Evolutionary conservation across 1,140 invertebrate species (phyloP), one percentile per base, ranked within the genome.

Genomic region (Meteorus sp.): DNA sequence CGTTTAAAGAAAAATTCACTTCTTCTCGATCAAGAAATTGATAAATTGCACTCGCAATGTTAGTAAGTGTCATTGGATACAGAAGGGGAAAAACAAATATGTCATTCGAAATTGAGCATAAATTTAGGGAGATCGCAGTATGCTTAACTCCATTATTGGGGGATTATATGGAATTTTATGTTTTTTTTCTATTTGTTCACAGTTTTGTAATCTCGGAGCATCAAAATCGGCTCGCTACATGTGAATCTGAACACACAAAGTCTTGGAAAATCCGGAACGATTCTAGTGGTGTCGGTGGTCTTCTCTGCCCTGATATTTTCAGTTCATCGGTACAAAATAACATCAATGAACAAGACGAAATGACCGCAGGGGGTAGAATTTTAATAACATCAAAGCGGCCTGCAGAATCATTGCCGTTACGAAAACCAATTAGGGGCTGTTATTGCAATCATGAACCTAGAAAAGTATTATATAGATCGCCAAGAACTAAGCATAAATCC

Each of bases 391-490:
- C 72, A 5, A 73, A 74, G n/a, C 67, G 65, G 47, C 48, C 48
- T 45, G 53, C 27, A 0, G 50, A 64, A 19, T 44, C 56, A 27
- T 4, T 53, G 0, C 20, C 64, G 4, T 37, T 52, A 3, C 69
- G 70, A 22, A 72, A 67, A 27, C 68, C 71, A 4, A 65, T 73
- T 4, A 71, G 67, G 47, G 74, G 62, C 20, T 78, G 76, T 56
- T 77, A 78, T 25, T 78, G 76, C 47, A 56, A 68, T 55, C 11
- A 39, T 3, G 62, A 68, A 8, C 22, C 43, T 0, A 61, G 50
- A 20, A 70, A 68, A 39, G 13, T 53, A 4, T 63, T 67, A 9
- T 7, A 35, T 15, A 62, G 48, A 61, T 63, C 66, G 20, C 33
- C 39, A 0, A 71, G 29, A 50, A 64, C 51, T 0, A 63, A 50